Conservation (phyloP, 2,888 invertebrate genomes). For the Arrhopalites spinosus region DNA sequence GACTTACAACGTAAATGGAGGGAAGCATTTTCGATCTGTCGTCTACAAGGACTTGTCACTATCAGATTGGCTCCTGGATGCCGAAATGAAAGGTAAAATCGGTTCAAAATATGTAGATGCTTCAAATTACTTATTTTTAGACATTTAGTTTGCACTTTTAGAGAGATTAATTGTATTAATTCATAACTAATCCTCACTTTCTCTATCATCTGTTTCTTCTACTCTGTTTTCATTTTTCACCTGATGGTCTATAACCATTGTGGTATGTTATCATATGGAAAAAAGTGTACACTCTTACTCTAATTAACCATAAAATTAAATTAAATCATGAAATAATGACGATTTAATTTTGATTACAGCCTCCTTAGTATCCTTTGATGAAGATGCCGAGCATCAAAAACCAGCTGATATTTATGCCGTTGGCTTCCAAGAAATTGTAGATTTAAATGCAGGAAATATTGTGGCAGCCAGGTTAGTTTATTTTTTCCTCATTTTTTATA, state of each 20-base stretch:
- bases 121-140: background rate
- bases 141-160: background rate
- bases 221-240: background rate
- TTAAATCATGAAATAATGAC: no score
- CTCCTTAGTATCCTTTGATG: conserved; percentile 59
- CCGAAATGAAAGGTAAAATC: no score
- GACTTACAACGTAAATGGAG: conserved; percentile 99
- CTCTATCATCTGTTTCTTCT: conserved; percentile 38
- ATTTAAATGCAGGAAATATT: conserved; percentile 97
- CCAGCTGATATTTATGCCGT: conserved; percentile 93
- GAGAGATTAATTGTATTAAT: background rate
- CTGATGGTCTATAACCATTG: no score
- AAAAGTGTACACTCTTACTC: no score
- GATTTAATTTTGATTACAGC: no score
- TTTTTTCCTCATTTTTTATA: background rate
- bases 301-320: conserved; percentile 54
- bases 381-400: conserved; percentile 56
- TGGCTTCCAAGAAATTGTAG: conserved; percentile 99
- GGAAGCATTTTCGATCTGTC: conserved; percentile 95
- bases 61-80: conserved; percentile 88
- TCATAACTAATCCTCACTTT: background rate
- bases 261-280: no score
- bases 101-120: no score
- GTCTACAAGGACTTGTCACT: conserved; percentile 88
- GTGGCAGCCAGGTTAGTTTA: conserved; percentile 78